Base-by-base conservation (phyloP, 2,888 invertebrate species). In the Incurvaria masculella region DNA sequence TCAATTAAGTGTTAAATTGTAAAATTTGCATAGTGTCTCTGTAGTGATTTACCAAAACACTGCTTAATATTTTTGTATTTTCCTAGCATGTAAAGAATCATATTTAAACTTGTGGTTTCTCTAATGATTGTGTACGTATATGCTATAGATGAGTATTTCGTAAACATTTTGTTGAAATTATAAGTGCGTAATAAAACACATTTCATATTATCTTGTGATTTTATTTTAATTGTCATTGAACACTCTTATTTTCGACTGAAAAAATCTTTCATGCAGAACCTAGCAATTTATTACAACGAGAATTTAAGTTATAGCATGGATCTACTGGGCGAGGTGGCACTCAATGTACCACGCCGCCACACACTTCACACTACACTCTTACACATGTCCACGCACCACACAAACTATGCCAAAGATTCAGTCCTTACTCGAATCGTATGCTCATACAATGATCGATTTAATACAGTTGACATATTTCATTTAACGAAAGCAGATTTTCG, bases 31-130 rank as follows among this genome's bases (percentile, higher is more conserved):
- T 33, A 33, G 33, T 33, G 65, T 66, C 65, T 66, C 62, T 59
- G 62, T 68, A 67, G 70, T 53, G 56, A 58, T 65, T 65, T 66
- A 68, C 64, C 67, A 62, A 68, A 63, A 62, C 68, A 66, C 71
- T 69, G 76, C 78, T 78, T 78, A 69, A 74, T 76, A 78, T 76
- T 78, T 78, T 78, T 78, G 76, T 76, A 78, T 75, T 75, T 73
- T 70, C 72, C 64, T 76, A 76, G 75, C 65, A 65, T 64, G 64
- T 75, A 74, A 72, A 61, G 66, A 64, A 61, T 63, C 68, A 67
- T 69, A 63, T 66, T 63, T 59, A 61, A 62, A 42, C 26, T 64
- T 63, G 68, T 71, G 73, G 68, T 71, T 73, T 71, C 69, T 70
- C 67, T 71, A 66, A 67, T 64, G 68, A 72, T 68, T 66, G 71